A percentile compares a stretch with the other conserved stretches of the same genome.
phyloP scores from a whole-genome alignment of 2,113 vertebrate species.

The Mellivora capensis region DNA sequence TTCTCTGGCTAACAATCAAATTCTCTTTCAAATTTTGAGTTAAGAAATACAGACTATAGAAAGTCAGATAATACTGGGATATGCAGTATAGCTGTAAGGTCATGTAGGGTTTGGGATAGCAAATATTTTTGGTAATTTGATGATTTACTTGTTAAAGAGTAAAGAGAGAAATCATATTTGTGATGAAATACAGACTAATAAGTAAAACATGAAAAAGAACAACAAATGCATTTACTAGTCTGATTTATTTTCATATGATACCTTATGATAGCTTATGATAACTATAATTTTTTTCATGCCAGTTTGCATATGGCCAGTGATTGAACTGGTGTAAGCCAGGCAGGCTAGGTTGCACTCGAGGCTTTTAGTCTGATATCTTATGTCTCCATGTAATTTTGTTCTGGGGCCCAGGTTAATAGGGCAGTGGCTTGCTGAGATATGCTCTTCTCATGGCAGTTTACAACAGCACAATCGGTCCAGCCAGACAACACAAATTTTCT shows the following conservation, averaged over 20 bases:
- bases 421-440: background rate
- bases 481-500: background rate
- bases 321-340: background rate
- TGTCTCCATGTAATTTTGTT: background rate
- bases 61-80: background rate
- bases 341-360: background rate
- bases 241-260: background rate
- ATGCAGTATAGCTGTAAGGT: background rate
- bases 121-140: slow-evolving; percentile 14
- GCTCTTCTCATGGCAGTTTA: background rate
- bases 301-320: background rate
- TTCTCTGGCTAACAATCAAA: background rate
- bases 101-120: background rate
- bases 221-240: background rate
- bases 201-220: background rate
- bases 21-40: background rate
- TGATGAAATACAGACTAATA: background rate
- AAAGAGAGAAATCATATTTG: background rate
- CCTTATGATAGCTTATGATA: background rate
- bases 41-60: background rate
- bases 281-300: background rate
- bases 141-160: background rate
- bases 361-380: background rate
- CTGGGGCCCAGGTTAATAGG: background rate
- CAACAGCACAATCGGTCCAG: background rate